Base-by-base conservation (phyloP, 1,140 invertebrate species). In the Drosophila sturtevanti region DNA sequence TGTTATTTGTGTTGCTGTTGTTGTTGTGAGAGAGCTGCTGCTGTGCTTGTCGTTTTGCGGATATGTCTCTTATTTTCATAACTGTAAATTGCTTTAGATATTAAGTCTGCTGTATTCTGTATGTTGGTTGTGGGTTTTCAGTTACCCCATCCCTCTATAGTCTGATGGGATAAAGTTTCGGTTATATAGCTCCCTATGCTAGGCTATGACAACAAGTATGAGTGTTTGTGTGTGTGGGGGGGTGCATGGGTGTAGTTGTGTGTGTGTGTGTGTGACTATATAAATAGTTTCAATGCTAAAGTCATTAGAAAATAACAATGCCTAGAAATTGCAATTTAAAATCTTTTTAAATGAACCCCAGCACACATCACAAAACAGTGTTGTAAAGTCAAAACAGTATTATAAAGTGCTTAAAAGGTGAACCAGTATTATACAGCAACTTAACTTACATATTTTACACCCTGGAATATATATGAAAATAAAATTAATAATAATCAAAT, bases 41-140 rank as follows among this genome's bases (percentile, higher is more conserved):
- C 79, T 89, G 78, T 71, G 72, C 74, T 77, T 91, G 85, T 86
- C 74, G 70, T 82, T 90, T 80, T 90, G 81, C 84, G 89, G 84
- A 82, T 90, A 87, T 90, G 79, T 91, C 82, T 90, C 82, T 82
- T 86, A 87, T 91, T 91, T 91, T 91, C 89, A 91, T 91, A 91
- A 91, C 89, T 91, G 89, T 91, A 91, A 91, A 91, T 91, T 91
- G 89, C 89, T 91, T 90, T 81, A 81, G 85, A 91, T 91, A 91
- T 91, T 91, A 91, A 91, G 90, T 73, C 75, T 73, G 69, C 67
- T 72, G 56, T 80, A 66, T 69, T 11, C 41, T 68, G 56, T 63
- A 66, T 84, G 66, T 71, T 21, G 41, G 10, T 9, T 48, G 44
- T 67, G 18, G 9, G 62, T 64, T 71, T 76, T 63, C 62, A 38